A percentile compares a stretch with the other conserved stretches of the same genome.
These are phyloP conservation scores for Lithobates sylvaticus DNA, from an alignment of 2,797 vertebrate species.

Conservation along the genomic window DNA sequence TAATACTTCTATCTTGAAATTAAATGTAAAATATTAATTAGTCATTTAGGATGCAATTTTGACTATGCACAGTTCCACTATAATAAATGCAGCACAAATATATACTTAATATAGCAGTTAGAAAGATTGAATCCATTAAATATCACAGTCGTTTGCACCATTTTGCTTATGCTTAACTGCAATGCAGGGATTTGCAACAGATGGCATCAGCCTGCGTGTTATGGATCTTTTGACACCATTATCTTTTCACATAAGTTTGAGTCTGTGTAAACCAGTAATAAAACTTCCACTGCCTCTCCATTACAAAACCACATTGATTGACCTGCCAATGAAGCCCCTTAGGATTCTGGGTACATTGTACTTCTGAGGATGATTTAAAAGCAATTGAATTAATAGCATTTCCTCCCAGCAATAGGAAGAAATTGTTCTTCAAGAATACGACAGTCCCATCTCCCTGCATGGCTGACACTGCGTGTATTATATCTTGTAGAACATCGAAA, in stretches of 20 bases:
- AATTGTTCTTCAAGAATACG: constrained; percentile 46
- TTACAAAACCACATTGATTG: constrained; percentile 56
- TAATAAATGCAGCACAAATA: background rate
- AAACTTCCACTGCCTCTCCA: constrained; percentile 43
- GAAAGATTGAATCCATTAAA: constrained; percentile 40
- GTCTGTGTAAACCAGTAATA: constrained; percentile 59
- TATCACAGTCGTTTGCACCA: constrained; percentile 14
- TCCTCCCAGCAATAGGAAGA: constrained; percentile 49
- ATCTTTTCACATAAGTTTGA: constrained; percentile 55
- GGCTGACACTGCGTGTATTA: constrained; percentile 54
- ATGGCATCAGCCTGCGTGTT: constrained; percentile 54
- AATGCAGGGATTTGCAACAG: constrained; percentile 54
- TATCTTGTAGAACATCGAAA: constrained; percentile 44
- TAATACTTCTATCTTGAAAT: background rate
- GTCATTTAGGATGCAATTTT: background rate
- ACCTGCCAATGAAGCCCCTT: constrained; percentile 42
- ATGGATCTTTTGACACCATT: constrained; percentile 59
- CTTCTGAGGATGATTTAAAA: constrained; percentile 54
- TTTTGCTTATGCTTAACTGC: constrained; percentile 42
- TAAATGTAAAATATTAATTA: background rate
- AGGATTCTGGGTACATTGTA: constrained; percentile 58
- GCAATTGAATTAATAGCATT: constrained; percentile 58
- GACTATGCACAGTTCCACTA: background rate
- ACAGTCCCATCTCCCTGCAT: constrained; percentile 51
- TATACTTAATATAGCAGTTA: constrained; percentile 41